These are phyloP conservation scores for Stichopus horrens DNA, from an alignment of 53 echinoderm and acorn worm species.

Conservation along the genomic window DNA sequence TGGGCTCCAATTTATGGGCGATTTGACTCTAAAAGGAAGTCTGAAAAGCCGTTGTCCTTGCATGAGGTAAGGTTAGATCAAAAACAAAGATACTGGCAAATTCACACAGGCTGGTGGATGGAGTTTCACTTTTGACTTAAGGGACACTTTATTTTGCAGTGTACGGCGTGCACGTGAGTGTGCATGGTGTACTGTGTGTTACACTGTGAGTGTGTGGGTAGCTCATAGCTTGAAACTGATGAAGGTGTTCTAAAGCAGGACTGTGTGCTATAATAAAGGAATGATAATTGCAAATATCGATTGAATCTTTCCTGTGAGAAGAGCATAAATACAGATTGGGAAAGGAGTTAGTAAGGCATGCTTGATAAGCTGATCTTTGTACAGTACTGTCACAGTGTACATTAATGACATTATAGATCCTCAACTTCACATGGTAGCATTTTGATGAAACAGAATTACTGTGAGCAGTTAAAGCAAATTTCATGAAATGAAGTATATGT, in stretches of 20 bases:
- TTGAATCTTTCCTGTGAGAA: too few species aligned
- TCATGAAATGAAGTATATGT: too few species aligned
- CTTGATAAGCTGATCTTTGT: too few species aligned
- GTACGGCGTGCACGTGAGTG: not conserved
- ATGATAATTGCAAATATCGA: too few species aligned
- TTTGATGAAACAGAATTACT: too few species aligned
- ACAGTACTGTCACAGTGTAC: too few species aligned
- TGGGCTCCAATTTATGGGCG: slow-evolving; percentile 97
- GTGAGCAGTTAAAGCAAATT: too few species aligned
- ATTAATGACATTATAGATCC: too few species aligned
- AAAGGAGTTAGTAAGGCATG: too few species aligned
- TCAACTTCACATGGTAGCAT: too few species aligned
- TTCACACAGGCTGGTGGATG: not conserved
- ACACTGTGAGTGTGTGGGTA: not conserved
- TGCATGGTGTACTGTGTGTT: not conserved
- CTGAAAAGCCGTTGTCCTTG: slow-evolving; percentile 83
- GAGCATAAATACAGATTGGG: too few species aligned
- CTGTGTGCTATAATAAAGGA: too few species aligned
- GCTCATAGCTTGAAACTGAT: not conserved
- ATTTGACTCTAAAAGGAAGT: slow-evolving; percentile 96
- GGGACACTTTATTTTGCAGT: not conserved
- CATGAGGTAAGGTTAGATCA: slow-evolving; percentile 76
- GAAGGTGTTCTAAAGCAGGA: not conserved
- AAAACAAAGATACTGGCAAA: slow-evolving; percentile 3
- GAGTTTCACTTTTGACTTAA: not conserved